phyloP scores from a whole-genome alignment of 2,797 vertebrate genomes.

The Oceanodroma leucorhoa region DNA sequence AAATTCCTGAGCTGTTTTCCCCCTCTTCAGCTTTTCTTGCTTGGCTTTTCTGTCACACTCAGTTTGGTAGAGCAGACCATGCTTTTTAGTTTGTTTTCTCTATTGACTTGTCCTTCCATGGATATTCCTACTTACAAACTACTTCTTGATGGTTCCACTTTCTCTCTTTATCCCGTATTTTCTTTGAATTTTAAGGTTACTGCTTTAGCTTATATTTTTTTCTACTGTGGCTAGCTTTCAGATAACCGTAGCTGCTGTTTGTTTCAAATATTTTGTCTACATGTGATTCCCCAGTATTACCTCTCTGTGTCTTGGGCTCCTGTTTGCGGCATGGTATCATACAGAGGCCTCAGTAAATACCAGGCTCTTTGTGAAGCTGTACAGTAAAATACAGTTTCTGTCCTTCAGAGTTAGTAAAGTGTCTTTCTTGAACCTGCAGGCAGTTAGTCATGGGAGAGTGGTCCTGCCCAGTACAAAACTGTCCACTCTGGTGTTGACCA shows the following conservation, averaged over 20 bases:
- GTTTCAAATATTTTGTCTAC: background rate
- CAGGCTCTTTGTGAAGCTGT: background rate
- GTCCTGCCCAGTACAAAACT: background rate
- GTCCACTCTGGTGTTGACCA: background rate
- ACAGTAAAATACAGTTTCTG: background rate
- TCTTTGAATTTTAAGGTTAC: background rate
- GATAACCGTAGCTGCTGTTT: background rate
- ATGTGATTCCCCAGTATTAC: background rate
- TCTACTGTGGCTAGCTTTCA: background rate
- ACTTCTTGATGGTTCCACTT: background rate
- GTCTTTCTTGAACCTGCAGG: background rate
- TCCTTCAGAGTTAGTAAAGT: background rate
- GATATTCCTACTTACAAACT: background rate
- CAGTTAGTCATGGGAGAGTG: background rate
- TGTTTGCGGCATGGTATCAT: background rate
- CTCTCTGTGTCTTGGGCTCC: background rate
- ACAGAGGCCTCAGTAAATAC: background rate
- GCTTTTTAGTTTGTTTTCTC: background rate
- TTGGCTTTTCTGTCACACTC: background rate
- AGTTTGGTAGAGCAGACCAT: background rate
- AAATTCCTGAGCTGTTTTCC: background rate
- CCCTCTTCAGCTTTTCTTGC: background rate
- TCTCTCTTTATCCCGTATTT: background rate
- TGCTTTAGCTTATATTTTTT: background rate
- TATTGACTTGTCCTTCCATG: background rate